phyloP scores from a whole-genome alignment of 2,113 vertebrate genomes.

The Orycteropus afer region DNA sequence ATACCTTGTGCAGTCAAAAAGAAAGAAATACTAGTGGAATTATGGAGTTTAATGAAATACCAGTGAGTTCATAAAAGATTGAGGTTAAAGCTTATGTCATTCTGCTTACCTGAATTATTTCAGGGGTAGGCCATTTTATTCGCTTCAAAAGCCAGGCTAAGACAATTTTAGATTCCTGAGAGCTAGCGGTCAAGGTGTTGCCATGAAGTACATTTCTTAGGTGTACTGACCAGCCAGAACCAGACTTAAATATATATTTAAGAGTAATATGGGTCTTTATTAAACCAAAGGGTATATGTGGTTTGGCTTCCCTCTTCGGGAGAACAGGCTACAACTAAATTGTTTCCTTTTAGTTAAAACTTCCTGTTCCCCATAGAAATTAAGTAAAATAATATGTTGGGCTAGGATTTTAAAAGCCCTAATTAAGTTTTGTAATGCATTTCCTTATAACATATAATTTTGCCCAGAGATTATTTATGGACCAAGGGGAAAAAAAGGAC shows the following conservation, averaged over 20 bases:
- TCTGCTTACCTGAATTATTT: conserved; percentile 6
- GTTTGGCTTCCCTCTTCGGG: conserved; percentile 44
- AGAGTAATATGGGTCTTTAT: neutral
- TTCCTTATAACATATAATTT: conserved; percentile 67
- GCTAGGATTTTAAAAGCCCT: conserved; percentile 50
- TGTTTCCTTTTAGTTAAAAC: conserved; percentile 56
- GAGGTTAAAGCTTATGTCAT: conserved; percentile 21
- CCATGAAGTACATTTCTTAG: neutral
- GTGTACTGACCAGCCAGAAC: neutral
- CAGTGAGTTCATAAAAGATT: neutral
- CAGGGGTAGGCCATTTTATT: neutral
- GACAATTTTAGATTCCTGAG: neutral
- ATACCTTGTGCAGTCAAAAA: conserved; percentile 24
- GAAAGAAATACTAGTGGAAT: neutral
- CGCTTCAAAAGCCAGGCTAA: neutral
- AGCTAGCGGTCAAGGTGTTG: neutral
- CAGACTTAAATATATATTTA: neutral
- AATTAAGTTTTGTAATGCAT: conserved; percentile 61
- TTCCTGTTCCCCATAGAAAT: conserved; percentile 46
- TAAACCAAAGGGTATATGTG: conserved; percentile 41
- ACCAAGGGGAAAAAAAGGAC: neutral
- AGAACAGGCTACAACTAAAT: conserved; percentile 34
- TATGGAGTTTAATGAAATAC: conserved; percentile 6
- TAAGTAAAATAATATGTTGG: conserved; percentile 69
- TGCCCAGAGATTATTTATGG: conserved; percentile 61